Conservation (phyloP, 2,113 vertebrate species). For the rabbit (Oryctolagus cuniculus) region mOryCun1.1 NC_091435.1:144629501-144630000, state of each 20-base stretch:
- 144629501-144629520: too few species aligned
- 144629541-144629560: too few species aligned
- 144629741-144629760: background rate
- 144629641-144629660: too few species aligned
- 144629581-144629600: too few species aligned
- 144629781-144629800: background rate
- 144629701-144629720: background rate
- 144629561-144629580: too few species aligned
- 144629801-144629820: background rate
- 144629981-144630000: background rate
- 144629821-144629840: background rate
- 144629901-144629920: background rate
- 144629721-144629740: background rate
- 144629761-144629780: background rate
- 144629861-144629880: constrained; percentile 7
- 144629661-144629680: background rate
- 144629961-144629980: background rate
- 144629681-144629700: too few species aligned
- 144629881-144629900: constrained; percentile 19
- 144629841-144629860: constrained; percentile 56
- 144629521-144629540: too few species aligned
- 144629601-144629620: too few species aligned
- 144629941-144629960: background rate
- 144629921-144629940: background rate
- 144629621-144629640: too few species aligned